Evolutionary conservation across 1,140 invertebrate genomes (phyloP).

Genomic region (Drosophila bifasciata): DNA sequence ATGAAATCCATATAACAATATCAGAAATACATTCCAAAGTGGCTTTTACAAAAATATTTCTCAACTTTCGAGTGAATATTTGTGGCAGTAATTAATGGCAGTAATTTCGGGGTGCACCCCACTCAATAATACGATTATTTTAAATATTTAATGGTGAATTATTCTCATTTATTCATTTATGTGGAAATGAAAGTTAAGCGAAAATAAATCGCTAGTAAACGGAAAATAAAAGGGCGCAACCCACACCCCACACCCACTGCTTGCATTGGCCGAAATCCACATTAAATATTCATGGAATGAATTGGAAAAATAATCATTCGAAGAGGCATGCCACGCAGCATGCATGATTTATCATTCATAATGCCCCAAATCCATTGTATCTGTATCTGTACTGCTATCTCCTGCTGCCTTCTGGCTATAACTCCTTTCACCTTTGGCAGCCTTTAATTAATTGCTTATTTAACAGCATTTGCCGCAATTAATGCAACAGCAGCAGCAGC

Average conservation of each 20-base stretch:
- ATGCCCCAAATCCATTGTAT: constrained; percentile 7
- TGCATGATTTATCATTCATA: constrained; percentile 47
- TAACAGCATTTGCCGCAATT: constrained; percentile 40
- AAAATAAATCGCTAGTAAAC: constrained; percentile 20
- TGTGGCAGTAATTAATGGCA: no score
- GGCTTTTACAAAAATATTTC: no score
- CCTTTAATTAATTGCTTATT: constrained; percentile 53
- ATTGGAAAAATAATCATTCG: constrained; percentile 25
- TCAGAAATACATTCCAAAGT: no score
- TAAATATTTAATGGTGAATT: constrained; percentile 12
- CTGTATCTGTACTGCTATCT: no score
- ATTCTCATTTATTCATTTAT: constrained; percentile 8
- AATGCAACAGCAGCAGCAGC: constrained; percentile 23
- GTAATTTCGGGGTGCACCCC: no score
- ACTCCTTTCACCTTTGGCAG: background rate
- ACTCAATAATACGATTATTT: background rate
- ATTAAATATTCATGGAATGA: constrained; percentile 51
- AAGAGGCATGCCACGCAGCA: no score
- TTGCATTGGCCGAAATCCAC: no score
- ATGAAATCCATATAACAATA: no score
- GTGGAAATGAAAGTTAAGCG: constrained; percentile 25
- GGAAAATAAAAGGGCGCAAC: constrained; percentile 12
- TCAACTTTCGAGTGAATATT: no score
- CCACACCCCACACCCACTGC: background rate
- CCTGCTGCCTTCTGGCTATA: no score